phyloP scores from a whole-genome alignment of 2,888 invertebrate species.

The Pandemis heparana region DNA sequence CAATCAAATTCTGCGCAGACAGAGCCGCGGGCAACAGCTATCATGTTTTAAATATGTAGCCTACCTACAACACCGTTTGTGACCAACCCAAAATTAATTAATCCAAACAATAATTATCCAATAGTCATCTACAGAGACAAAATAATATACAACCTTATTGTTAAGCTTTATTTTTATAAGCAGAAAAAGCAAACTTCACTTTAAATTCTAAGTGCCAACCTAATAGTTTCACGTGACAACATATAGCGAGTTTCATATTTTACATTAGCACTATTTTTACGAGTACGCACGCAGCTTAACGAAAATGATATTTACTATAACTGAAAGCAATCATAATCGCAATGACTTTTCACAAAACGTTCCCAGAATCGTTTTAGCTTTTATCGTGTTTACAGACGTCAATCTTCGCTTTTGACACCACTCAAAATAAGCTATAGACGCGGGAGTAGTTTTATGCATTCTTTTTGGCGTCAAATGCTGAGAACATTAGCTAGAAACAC shows the following conservation, averaged over 20 bases:
- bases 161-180: slow-evolving; percentile 70
- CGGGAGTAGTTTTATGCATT: no score
- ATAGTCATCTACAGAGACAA: slow-evolving; percentile 48
- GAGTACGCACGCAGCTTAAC: background rate
- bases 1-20: no score
- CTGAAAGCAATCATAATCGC: slow-evolving; percentile 9
- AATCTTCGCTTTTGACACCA: no score
- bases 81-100: background rate
- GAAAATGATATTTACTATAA: slow-evolving; percentile 10
- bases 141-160: slow-evolving; percentile 70
- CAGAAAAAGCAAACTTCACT: slow-evolving; percentile 57
- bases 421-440: no score
- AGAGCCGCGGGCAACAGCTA: no score
- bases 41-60: no score
- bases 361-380: background rate
- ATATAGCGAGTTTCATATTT: slow-evolving; percentile 62
- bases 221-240: slow-evolving; percentile 49
- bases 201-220: slow-evolving; percentile 54
- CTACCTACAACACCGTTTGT: background rate
- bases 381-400: background rate
- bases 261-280: slow-evolving; percentile 32
- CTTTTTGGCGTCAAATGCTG: no score
- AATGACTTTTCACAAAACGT: background rate
- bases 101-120: no score
- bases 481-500: no score